Evolutionary conservation across 2,113 vertebrate genomes (phyloP).

Genomic region (Irena cyanogastra): DNA sequence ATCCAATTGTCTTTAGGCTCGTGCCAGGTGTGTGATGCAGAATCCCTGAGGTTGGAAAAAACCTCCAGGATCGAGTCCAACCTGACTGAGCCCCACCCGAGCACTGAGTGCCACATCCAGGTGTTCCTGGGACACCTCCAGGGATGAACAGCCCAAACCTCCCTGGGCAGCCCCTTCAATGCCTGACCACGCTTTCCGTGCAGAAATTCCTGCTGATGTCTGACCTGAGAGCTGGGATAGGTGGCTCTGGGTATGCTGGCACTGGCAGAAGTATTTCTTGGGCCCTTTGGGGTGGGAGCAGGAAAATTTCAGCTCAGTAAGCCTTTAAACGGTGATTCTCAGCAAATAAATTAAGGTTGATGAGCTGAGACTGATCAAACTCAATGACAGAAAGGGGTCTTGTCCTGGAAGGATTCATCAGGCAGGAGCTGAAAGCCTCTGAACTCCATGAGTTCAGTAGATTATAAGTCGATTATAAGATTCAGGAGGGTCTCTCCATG

Average conservation of each 20-base stretch:
- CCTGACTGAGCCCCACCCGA: background rate
- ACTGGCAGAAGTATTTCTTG: background rate
- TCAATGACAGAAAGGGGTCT: background rate
- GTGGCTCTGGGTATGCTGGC: background rate
- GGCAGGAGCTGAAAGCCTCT: conserved; percentile 2
- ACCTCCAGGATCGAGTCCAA: background rate
- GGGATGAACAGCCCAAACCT: background rate
- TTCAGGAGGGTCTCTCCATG: background rate
- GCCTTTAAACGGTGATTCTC: background rate
- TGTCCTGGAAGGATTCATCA: background rate
- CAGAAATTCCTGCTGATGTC: background rate
- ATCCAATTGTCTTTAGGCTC: background rate
- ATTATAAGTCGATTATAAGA: too few species aligned
- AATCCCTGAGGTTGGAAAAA: background rate
- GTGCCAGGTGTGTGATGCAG: background rate
- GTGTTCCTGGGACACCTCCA: background rate
- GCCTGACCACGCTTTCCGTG: background rate
- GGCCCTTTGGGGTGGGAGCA: background rate
- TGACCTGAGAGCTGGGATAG: background rate
- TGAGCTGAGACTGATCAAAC: conserved; percentile 26
- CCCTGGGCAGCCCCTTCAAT: background rate
- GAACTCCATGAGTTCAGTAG: background rate
- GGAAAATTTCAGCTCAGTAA: background rate
- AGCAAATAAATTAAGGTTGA: conserved; percentile 25
- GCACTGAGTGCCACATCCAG: background rate